A percentile compares a stretch with the other conserved stretches of the same genome.
Evolutionary conservation across 2,797 vertebrate genomes (phyloP).

Genomic region (Aselliscus stoliczkanus): DNA sequence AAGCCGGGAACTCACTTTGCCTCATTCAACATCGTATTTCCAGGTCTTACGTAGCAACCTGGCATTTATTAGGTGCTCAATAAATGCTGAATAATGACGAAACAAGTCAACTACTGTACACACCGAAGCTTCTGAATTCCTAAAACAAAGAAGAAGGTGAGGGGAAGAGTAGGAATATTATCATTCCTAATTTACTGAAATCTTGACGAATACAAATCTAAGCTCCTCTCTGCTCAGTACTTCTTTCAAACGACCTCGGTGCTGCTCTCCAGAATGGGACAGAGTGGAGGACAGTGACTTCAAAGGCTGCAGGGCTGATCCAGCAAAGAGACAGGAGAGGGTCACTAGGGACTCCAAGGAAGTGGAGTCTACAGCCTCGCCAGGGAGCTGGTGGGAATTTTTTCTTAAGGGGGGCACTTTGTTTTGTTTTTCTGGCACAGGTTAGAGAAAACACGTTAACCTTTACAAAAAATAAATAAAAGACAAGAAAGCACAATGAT

Average conservation of each 20-base stretch:
- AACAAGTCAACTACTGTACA: neutral
- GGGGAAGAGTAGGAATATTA: rapidly evolving
- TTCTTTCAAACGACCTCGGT: neutral
- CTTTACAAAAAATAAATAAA: neutral
- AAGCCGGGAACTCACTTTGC: neutral
- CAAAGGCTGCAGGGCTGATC: neutral
- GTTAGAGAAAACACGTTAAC: neutral
- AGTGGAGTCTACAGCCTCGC: neutral
- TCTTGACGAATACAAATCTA: neutral
- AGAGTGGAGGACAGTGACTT: neutral
- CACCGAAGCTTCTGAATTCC: neutral
- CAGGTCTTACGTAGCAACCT: neutral
- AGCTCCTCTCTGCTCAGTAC: neutral
- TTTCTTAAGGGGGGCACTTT: neutral
- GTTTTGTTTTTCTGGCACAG: neutral
- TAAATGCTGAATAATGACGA: neutral
- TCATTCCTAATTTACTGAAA: neutral
- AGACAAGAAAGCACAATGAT: neutral
- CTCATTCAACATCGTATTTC: neutral
- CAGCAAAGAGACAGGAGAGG: rapidly evolving
- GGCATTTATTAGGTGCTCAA: neutral
- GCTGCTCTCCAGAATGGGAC: neutral
- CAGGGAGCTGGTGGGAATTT: neutral
- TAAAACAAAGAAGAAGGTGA: neutral
- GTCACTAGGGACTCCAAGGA: neutral